phyloP scores from a whole-genome alignment of 2,113 vertebrate genomes.

The Amazona vittata region DNA sequence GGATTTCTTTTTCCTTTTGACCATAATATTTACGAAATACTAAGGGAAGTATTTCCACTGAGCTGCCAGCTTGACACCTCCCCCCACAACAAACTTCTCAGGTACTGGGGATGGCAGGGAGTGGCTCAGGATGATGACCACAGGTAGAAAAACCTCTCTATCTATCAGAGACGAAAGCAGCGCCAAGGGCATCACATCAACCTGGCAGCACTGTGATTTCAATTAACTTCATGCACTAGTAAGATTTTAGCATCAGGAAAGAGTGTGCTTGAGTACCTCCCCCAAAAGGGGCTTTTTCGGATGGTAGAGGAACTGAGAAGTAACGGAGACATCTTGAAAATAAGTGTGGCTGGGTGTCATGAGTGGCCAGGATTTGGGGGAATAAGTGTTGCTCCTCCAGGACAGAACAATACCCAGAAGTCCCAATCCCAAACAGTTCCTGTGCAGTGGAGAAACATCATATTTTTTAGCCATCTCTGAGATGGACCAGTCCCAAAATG shows the following conservation, averaged over 20 bases:
- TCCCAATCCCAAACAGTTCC: neutral
- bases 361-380: accelerated
- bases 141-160: neutral
- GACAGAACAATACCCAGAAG: accelerated
- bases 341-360: neutral
- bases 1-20: neutral
- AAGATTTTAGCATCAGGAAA: neutral
- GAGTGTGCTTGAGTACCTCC: accelerated
- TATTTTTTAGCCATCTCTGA: neutral
- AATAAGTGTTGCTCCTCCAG: neutral
- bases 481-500: neutral
- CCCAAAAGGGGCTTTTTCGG: neutral
- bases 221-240: neutral
- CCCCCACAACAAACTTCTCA: neutral
- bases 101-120: accelerated
- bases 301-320: neutral
- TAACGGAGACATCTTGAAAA: neutral
- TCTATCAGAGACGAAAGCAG: neutral
- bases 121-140: neutral
- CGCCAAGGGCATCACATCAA: neutral
- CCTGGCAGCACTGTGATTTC: neutral
- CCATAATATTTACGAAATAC: neutral
- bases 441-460: accelerated
- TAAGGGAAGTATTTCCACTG: neutral
- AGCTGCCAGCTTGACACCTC: neutral